Percentiles rank a stretch among this genome's conserved stretches.
Evolutionary conservation across 2,113 vertebrate species (phyloP).

Genomic region (Poeciliopsis turrubarensis): DNA sequence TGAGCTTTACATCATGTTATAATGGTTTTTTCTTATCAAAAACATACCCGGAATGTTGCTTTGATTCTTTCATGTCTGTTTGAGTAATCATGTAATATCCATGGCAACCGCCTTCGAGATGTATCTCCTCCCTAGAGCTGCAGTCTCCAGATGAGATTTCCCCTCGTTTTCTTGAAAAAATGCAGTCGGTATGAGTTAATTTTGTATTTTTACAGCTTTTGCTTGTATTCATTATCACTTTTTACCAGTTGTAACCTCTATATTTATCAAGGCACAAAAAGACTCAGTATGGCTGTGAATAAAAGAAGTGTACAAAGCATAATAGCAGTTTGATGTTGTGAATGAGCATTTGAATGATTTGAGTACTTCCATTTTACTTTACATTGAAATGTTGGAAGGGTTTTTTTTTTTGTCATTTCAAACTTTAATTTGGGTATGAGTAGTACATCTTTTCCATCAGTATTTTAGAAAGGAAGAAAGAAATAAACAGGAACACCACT

Average conservation of each 20-base stretch:
- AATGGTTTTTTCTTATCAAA: too few relatives aligned
- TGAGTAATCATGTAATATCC: too few relatives aligned
- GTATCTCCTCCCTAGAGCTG: too few relatives aligned
- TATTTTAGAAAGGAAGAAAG: background rate
- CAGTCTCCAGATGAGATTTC: too few relatives aligned
- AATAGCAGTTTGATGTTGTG: background rate
- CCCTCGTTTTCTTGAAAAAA: too few relatives aligned
- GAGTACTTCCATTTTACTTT: background rate
- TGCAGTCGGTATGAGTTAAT: background rate
- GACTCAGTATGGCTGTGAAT: background rate
- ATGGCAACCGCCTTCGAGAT: too few relatives aligned
- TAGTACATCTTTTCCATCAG: background rate
- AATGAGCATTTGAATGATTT: background rate
- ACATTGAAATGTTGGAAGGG: background rate
- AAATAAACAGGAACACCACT: background rate
- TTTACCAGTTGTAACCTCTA: background rate
- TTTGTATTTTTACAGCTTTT: background rate
- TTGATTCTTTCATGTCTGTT: too few relatives aligned
- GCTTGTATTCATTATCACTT: background rate
- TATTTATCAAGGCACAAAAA: background rate
- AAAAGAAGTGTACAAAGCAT: background rate
- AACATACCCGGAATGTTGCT: too few relatives aligned
- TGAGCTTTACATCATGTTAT: too few relatives aligned
- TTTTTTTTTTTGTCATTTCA: background rate
- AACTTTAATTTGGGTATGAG: background rate